Evolutionary conservation across 2,797 vertebrate species (phyloP).

Genomic region (Oreortyx pictus): DNA sequence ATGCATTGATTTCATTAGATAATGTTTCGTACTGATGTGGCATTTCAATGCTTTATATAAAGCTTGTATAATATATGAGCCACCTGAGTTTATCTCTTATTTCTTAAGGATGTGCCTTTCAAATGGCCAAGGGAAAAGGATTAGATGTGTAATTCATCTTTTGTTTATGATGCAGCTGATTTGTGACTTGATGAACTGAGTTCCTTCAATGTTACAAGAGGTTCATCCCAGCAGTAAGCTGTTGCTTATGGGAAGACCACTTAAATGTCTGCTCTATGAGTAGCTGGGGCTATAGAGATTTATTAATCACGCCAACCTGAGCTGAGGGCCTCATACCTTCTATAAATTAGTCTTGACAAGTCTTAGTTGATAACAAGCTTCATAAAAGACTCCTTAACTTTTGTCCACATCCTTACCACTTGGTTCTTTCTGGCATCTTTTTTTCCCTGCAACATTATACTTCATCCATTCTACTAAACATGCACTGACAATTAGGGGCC

Average conservation of each 20-base stretch:
- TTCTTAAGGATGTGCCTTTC: not conserved
- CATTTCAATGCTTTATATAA: slow-evolving; percentile 9
- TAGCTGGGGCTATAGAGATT: not conserved
- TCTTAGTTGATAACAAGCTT: not conserved
- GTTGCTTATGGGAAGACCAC: not conserved
- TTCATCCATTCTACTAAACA: not conserved
- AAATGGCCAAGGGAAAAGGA: not conserved
- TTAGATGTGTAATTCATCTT: not conserved
- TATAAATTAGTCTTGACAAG: not conserved
- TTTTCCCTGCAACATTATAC: not conserved
- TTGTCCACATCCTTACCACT: not conserved
- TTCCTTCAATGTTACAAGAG: not conserved
- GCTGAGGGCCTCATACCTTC: not conserved
- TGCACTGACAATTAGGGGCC: not conserved
- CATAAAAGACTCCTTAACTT: not conserved
- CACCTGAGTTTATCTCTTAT: not conserved
- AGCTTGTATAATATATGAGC: not conserved
- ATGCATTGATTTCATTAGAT: slow-evolving; percentile 9
- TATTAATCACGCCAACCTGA: not conserved
- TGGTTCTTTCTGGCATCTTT: not conserved
- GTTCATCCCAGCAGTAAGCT: not conserved
- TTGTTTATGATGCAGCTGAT: not conserved
- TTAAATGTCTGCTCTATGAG: not conserved
- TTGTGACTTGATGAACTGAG: not conserved
- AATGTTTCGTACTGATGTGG: not conserved